Percentiles rank a stretch among this genome's conserved stretches.
phyloP scores from a whole-genome alignment of 2,888 invertebrate species.

The Penaeus monodon region DNA sequence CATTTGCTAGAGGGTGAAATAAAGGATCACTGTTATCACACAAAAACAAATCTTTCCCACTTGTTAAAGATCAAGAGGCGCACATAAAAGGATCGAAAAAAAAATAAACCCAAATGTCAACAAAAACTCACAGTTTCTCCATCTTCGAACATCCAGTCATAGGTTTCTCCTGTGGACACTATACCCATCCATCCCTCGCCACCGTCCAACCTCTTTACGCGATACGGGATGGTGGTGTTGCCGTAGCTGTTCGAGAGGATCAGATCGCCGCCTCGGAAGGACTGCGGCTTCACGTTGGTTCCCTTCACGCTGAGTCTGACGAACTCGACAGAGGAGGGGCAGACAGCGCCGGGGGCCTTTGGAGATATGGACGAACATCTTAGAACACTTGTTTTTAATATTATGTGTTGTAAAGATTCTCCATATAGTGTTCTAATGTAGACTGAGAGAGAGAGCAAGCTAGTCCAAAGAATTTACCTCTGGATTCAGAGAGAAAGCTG shows the following conservation, averaged over 20 bases:
- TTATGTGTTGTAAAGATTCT: no score
- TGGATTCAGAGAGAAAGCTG: slow-evolving; percentile 43
- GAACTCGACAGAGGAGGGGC: slow-evolving; percentile 32
- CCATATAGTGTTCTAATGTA: background rate
- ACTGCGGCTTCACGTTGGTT: slow-evolving; percentile 29
- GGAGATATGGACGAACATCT: background rate
- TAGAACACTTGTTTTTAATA: no score
- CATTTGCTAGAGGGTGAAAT: no score
- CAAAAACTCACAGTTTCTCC: slow-evolving; percentile 20
- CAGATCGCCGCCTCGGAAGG: slow-evolving; percentile 33
- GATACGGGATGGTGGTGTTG: slow-evolving; percentile 14
- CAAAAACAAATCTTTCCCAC: no score
- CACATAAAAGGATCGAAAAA: no score
- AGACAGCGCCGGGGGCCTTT: slow-evolving; percentile 45
- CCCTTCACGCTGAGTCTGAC: slow-evolving; percentile 38
- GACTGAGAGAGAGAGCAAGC: background rate
- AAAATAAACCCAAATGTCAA: background rate
- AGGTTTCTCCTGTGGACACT: slow-evolving; percentile 26
- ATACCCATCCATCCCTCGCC: slow-evolving; percentile 59
- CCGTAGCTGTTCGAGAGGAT: slow-evolving; percentile 40
- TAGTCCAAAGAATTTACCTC: slow-evolving; percentile 10
- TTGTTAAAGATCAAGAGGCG: no score
- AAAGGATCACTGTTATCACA: no score
- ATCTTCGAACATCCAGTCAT: slow-evolving; percentile 23
- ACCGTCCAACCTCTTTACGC: slow-evolving; percentile 42